Evolutionary conservation across 2,113 vertebrate genomes (phyloP).

Genomic region (Copsychus sechellarum): DNA sequence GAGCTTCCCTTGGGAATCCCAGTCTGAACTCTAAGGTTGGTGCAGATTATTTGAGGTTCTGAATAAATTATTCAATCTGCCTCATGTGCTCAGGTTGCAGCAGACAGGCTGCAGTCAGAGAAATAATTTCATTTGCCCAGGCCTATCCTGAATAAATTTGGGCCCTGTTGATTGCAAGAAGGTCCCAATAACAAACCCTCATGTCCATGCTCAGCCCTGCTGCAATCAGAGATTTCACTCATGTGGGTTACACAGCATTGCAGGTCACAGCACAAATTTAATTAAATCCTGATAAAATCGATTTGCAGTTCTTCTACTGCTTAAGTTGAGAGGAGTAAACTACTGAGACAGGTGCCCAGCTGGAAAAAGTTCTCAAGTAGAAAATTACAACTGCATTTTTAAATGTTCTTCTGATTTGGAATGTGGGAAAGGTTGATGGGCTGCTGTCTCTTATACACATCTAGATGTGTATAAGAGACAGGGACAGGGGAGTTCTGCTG

Average conservation of each 20-base stretch:
- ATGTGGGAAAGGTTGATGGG: neutral
- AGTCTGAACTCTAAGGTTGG: neutral
- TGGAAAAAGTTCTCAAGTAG: slow-evolving; percentile 20
- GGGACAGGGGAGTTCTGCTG: neutral
- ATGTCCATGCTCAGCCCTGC: fast-evolving
- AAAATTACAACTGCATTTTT: slow-evolving; percentile 18
- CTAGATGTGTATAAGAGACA: no score
- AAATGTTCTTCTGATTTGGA: neutral
- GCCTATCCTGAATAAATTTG: neutral
- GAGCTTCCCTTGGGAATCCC: neutral
- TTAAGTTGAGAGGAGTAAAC: neutral
- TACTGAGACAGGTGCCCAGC: neutral
- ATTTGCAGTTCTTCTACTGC: neutral
- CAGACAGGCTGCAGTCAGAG: neutral
- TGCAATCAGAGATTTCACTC: neutral
- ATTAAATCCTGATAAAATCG: slow-evolving; percentile 48
- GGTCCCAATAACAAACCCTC: neutral
- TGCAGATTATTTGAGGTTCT: neutral
- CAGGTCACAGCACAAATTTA: slow-evolving; percentile 37
- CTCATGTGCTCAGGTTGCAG: neutral
- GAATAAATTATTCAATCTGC: neutral
- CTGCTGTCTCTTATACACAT: no score
- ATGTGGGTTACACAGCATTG: neutral
- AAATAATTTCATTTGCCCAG: neutral
- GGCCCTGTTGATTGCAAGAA: neutral